Conservation (phyloP, 1,140 invertebrate species). For the Lycorma delicatula region DNA sequence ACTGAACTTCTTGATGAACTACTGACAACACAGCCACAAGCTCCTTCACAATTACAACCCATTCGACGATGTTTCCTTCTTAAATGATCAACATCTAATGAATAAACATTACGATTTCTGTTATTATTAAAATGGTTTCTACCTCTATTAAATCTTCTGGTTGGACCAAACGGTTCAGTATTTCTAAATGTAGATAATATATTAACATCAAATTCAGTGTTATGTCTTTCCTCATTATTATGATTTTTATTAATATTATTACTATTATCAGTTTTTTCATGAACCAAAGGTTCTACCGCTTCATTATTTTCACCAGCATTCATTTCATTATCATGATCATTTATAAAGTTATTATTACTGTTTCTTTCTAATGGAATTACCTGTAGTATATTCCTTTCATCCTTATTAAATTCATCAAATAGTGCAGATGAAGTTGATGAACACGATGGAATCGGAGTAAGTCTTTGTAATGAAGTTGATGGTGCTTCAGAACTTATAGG, state of each 20-base stretch:
- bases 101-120: conserved; percentile 7
- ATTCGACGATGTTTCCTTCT: conserved; percentile 2
- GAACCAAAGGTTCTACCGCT: not conserved
- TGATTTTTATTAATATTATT: not conserved
- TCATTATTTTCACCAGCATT: no score
- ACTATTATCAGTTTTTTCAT: not conserved
- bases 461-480: no score
- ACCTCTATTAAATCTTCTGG: not conserved
- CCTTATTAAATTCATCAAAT: no score
- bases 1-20: not conserved
- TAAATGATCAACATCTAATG: conserved; percentile 5
- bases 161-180: not conserved
- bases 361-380: no score
- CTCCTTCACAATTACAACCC: conserved; percentile 8
- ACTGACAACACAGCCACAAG: conserved; percentile 13
- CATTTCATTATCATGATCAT: no score
- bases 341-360: no score
- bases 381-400: no score
- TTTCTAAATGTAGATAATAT: not conserved
- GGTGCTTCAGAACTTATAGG: no score
- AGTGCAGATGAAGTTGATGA: no score
- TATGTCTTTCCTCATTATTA: not conserved
- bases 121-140: no score
- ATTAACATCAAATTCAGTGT: not conserved
- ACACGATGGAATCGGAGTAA: no score